A percentile compares a stretch with the other conserved stretches of the same genome.
Conservation (phyloP, 2,797 vertebrate genomes). For the Sebastes vulpes region DNA sequence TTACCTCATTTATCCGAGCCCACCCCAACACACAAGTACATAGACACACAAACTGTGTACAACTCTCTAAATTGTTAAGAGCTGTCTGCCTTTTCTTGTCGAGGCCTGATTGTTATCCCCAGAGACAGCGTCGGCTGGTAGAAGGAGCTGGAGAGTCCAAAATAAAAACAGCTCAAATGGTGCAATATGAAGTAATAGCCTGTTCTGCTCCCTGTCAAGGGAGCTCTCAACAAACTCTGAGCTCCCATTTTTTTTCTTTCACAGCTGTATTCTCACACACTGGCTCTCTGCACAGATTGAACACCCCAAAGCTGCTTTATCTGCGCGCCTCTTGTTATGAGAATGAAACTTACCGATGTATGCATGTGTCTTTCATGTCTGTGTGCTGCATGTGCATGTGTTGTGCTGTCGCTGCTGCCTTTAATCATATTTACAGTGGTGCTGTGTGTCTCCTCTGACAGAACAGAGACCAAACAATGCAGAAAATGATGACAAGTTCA, state of each 20-base stretch:
- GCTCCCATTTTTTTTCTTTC: conserved; percentile 29
- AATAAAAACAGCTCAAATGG: conserved; percentile 83
- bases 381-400: not conserved
- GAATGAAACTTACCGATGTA: not conserved
- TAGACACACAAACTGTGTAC: conserved; percentile 32
- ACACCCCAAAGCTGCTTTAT: conserved; percentile 24
- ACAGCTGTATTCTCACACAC: conserved; percentile 21
- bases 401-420: not conserved
- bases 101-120: conserved; percentile 66
- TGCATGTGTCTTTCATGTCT: conserved; percentile 17
- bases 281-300: conserved; percentile 30
- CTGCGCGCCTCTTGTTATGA: conserved; percentile 15
- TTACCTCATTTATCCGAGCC: conserved; percentile 32
- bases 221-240: conserved; percentile 67
- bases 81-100: conserved; percentile 60
- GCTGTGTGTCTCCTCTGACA: conserved; percentile 16
- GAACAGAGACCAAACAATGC: conserved; percentile 8
- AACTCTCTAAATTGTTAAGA: conserved; percentile 55
- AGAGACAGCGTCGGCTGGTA: conserved; percentile 62
- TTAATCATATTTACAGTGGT: conserved; percentile 38
- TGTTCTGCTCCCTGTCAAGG: conserved; percentile 71
- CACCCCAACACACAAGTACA: conserved; percentile 18
- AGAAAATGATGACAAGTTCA: conserved; percentile 41
- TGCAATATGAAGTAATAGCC: conserved; percentile 83
- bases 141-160: conserved; percentile 70